Evolutionary conservation across 2,113 vertebrate species (phyloP), one percentile per base, ranked within the genome.

Genomic region (Ceratotherium simum): DNA sequence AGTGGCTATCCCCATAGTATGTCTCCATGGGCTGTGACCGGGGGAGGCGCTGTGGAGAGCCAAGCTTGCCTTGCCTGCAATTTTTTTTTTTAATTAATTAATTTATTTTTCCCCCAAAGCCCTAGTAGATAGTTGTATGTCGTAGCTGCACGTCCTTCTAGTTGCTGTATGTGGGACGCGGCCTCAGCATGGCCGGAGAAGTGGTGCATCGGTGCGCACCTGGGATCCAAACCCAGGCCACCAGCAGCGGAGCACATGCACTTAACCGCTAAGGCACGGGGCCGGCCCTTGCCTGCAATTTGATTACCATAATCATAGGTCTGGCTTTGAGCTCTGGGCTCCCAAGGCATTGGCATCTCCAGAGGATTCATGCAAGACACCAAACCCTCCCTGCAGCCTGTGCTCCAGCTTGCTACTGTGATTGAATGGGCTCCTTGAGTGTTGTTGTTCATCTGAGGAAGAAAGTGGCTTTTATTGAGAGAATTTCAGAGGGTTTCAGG

Each of bases 391-490:
- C 42, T 65, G 13, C 8, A 96, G 72, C 69, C 54, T 21, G 67
- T 0, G 13, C 58, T 84, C 42, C 56, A 78, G 29, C 48, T 90
- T 91, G 73, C 46, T 94, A 1, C 17, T 93, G 42, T 65, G 83
- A 23, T 93, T 92, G 60, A 91, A 48, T 86, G 72, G 62, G 23
- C 25, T 86, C 2, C 62, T 70, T 84, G 46, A 81, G 67, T 90
- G 72, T 5, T n/a, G 76, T 46, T 86, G n/a, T 85, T 85, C 23
- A 73, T 95, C 39, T 70, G 56, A 93, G 92, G 46, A 89, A 91
- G 88, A 95, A 92, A 86, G 48, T 96, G 70, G 33, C 33, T 89
- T 86, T 96, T 82, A 94, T 64, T 94, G 56, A 97, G 64, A 87
- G 58, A 42, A n/a, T 89, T 89, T 96, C 73, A 91, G 39, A 97